A percentile compares a stretch with the other conserved stretches of the same genome.
Evolutionary conservation across 35 echinoderm and acorn worm species (phyloP).

Genomic region (Diadema setosum): DNA sequence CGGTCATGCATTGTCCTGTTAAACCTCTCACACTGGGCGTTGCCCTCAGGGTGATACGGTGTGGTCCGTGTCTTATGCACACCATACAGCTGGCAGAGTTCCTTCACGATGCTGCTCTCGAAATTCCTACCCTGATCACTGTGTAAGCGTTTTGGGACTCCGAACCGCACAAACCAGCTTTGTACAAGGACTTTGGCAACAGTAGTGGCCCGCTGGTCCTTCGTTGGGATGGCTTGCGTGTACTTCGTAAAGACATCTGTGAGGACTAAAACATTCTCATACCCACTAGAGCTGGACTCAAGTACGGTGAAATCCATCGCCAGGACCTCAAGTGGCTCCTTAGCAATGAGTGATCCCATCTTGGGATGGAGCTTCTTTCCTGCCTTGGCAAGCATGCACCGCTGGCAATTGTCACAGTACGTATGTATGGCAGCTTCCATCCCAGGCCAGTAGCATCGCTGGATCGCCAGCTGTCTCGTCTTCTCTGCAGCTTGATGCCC

Average conservation of each 20-base stretch:
- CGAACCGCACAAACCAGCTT: constrained; percentile 28
- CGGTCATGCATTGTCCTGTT: too few relatives aligned
- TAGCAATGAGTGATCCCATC: constrained; percentile 21
- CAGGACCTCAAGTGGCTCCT: constrained; percentile 56
- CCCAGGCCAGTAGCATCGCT: constrained; percentile 51
- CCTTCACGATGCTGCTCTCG: too few relatives aligned
- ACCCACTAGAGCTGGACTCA: constrained; percentile 38
- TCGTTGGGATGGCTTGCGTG: constrained; percentile 45
- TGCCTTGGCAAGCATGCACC: constrained; percentile 34
- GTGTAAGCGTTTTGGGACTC: constrained; percentile 26
- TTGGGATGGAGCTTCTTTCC: constrained; percentile 16
- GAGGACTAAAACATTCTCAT: constrained; percentile 67
- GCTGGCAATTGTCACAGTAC: constrained; percentile 7
- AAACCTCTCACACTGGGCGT: too few relatives aligned
- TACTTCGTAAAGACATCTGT: constrained; percentile 75
- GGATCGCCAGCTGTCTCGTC: neutral
- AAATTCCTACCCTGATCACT: constrained; percentile 59
- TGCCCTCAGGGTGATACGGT: too few relatives aligned
- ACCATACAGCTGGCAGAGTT: too few relatives aligned
- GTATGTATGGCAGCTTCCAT: neutral
- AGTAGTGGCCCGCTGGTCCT: constrained; percentile 45
- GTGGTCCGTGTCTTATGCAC: too few relatives aligned
- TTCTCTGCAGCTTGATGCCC: constrained; percentile 42
- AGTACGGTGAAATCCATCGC: constrained; percentile 42
- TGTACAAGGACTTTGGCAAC: constrained; percentile 33